Conservation (phyloP, 2,888 invertebrate genomes). For the Scaptomyza reducta region DNA sequence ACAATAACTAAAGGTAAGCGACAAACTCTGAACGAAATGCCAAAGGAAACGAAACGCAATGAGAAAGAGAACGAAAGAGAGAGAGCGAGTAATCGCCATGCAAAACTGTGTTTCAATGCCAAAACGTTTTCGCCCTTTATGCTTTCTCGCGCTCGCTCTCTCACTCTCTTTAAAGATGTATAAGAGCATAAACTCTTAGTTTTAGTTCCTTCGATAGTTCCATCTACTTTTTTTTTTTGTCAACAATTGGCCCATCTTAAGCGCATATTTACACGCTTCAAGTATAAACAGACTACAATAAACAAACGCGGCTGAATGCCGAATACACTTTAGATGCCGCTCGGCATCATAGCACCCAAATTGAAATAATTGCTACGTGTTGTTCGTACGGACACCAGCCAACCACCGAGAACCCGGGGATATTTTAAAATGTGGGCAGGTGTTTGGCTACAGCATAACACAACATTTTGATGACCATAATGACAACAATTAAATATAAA, state of each 20-base stretch:
- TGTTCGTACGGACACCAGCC: not conserved
- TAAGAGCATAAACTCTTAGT: constrained; percentile 44
- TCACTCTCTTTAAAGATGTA: constrained; percentile 11
- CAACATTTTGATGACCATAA: constrained; percentile 77
- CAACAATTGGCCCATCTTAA: constrained; percentile 50
- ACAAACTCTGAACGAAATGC: constrained; percentile 15
- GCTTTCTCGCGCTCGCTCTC: not conserved
- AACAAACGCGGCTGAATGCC: constrained; percentile 31
- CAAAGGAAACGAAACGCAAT: constrained; percentile 21
- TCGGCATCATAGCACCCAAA: constrained; percentile 13
- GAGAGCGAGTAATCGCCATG: not conserved
- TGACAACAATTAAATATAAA: constrained; percentile 82
- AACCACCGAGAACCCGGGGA: not conserved
- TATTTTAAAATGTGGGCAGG: constrained; percentile 44
- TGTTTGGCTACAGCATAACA: constrained; percentile 29
- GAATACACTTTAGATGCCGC: constrained; percentile 36
- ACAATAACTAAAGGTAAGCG: constrained; percentile 37
- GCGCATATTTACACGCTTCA: constrained; percentile 57
- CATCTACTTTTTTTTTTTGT: constrained; percentile 19
- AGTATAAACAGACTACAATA: constrained; percentile 55
- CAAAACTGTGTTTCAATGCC: constrained; percentile 23
- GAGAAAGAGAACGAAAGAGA: not conserved
- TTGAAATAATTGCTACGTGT: constrained; percentile 55
- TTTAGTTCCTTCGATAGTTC: constrained; percentile 22
- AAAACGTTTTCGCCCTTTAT: constrained; percentile 3